These are phyloP conservation scores for Augiades crinisus DNA, from an alignment of 2,888 invertebrate species.

Conservation along the genomic window DNA sequence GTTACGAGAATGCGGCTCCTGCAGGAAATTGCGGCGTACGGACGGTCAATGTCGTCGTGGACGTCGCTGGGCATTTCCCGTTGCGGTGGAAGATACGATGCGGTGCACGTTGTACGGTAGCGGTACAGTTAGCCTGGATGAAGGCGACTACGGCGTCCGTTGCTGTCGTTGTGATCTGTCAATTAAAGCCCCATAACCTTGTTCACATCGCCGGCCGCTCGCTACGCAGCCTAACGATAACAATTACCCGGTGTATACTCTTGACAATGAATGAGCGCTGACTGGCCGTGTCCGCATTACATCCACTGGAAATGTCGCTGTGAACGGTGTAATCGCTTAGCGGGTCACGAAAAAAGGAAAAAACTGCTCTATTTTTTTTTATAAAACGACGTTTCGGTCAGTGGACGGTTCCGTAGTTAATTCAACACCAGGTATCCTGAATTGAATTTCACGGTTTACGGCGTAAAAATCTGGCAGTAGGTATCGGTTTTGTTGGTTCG, in stretches of 20 bases:
- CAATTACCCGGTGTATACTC: slow-evolving; percentile 37
- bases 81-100: slow-evolving; percentile 54
- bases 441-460: background rate
- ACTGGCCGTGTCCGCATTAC: slow-evolving; percentile 9
- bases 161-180: slow-evolving; percentile 50
- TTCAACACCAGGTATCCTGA: background rate
- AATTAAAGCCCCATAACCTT: slow-evolving; percentile 67
- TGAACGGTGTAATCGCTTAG: background rate
- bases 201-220: slow-evolving; percentile 55
- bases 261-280: slow-evolving; percentile 25
- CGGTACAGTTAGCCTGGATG: slow-evolving; percentile 67
- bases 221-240: slow-evolving; percentile 46
- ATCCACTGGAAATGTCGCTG: background rate
- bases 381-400: background rate
- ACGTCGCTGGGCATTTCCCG: slow-evolving; percentile 56
- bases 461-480: too few relatives aligned
- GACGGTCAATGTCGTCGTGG: slow-evolving; percentile 41
- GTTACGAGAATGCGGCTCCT: slow-evolving; percentile 47
- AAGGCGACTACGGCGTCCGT: slow-evolving; percentile 61
- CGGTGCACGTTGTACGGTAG: slow-evolving; percentile 62
- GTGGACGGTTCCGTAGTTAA: background rate
- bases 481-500: too few relatives aligned
- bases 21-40: slow-evolving; percentile 57
- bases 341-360: background rate
- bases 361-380: background rate